Conservation (phyloP, 2,888 invertebrate species). For the Plebejus anna region DNA sequence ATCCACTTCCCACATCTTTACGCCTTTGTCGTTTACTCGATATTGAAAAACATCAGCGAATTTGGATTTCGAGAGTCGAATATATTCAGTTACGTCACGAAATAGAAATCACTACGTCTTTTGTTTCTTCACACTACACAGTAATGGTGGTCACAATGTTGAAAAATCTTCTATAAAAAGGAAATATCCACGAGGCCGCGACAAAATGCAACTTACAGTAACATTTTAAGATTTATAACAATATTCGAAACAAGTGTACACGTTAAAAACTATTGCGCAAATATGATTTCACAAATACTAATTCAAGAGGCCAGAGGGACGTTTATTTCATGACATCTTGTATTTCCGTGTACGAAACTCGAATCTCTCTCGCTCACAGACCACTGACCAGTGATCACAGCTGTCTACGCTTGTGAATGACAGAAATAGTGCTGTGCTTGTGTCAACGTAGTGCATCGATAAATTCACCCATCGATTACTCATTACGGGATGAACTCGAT, state of each 20-base stretch:
- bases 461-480: not conserved
- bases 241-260: not conserved
- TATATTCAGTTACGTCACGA: constrained; percentile 72
- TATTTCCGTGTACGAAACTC: constrained; percentile 35
- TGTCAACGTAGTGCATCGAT: too few species aligned
- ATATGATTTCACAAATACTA: not conserved
- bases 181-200: not conserved
- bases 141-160: constrained; percentile 15
- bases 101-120: constrained; percentile 45
- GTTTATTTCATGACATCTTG: constrained; percentile 12
- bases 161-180: not conserved
- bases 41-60: constrained; percentile 54
- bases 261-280: not conserved
- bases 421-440: constrained; percentile 9
- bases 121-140: constrained; percentile 40
- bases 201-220: not conserved
- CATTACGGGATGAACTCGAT: too few species aligned
- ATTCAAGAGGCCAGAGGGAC: constrained; percentile 4
- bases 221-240: not conserved
- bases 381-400: not conserved
- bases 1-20: constrained; percentile 73
- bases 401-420: not conserved
- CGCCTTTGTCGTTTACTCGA: constrained; percentile 45
- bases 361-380: constrained; percentile 39
- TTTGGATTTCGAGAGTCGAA: not conserved